Evolutionary conservation across 2,888 invertebrate species (phyloP), one percentile per base, ranked within the genome.

Genomic region (Drosophila atripex): DNA sequence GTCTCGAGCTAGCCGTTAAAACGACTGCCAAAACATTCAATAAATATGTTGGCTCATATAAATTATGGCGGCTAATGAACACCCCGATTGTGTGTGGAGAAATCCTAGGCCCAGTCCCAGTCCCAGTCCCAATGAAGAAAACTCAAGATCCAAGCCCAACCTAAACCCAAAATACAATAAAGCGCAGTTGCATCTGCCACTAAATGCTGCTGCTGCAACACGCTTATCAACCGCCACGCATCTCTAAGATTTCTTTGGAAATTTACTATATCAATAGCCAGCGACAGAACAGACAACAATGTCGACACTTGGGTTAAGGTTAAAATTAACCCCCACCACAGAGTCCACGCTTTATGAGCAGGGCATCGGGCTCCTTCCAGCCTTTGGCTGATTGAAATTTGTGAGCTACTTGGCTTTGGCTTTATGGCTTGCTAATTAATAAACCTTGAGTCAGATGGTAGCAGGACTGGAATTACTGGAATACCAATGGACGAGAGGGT

Each of bases 41-140:
- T 88, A 88, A 85, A 86, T 87, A 83, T 85, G 79, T 83, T 83
- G 86, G 87, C 73, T 78, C 78, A 88, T 88, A 85, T 85, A 85
- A 85, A 85, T 88, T 85, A 85, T 88, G 86, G 78, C 73, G 72
- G 64, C 84, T 85, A 85, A 85, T 85, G 84, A 85, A 86, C 86
- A 84, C 86, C 28, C 45, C 39, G 50, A 25, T 8, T 23, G 41
- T 69, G 75, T 71, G 78, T 66, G 71, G 21, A 50, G 55, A 49
- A 51, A 68, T 46, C 41, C 30, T 21, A 39, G 25, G 18, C 18
- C 16, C 32, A 32, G 16, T 12, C 39, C 49, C n/a, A 39, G 25
- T n/a, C 18, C 16, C 32, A 32, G 16, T 12, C 39, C 49, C n/a
- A n/a, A 32, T 51, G 21, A 18, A 14, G 43, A 64, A 65, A 45